phyloP scores from a whole-genome alignment of 1,140 invertebrate genomes.

The Augochlora pura region DNA sequence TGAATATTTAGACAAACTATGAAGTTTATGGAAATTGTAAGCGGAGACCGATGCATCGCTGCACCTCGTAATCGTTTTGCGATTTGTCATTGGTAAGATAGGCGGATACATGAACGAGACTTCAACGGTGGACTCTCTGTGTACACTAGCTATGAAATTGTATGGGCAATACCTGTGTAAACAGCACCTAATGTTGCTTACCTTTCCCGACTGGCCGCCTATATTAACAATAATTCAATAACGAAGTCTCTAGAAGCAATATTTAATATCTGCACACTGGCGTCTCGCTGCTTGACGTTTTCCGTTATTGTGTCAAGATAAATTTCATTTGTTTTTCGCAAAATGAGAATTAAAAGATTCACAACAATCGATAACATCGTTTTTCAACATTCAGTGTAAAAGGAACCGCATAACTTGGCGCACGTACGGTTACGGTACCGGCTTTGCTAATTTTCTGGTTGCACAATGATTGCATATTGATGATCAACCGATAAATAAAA shows the following conservation, averaged over 20 bases:
- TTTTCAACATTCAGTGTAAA: neutral
- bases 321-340: too few relatives aligned
- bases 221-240: neutral
- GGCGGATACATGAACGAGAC: conserved; percentile 4
- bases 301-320: too few relatives aligned
- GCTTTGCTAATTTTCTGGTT: conserved; percentile 16
- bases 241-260: neutral
- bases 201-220: neutral
- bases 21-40: neutral
- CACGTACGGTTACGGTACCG: conserved; percentile 1
- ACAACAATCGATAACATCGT: neutral
- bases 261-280: too few relatives aligned
- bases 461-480: conserved; percentile 33
- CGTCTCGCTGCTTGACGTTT: too few relatives aligned
- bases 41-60: neutral
- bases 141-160: neutral
- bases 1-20: conserved; percentile 9
- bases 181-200: neutral
- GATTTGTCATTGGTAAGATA: conserved; percentile 44
- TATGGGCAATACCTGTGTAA: neutral
- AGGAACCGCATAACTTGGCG: neutral
- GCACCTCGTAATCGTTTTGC: neutral
- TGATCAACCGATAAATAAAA: neutral
- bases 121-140: neutral
- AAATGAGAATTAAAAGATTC: neutral